phyloP scores from a whole-genome alignment of 2,113 vertebrate species.

The Oryzias melastigma region DNA sequence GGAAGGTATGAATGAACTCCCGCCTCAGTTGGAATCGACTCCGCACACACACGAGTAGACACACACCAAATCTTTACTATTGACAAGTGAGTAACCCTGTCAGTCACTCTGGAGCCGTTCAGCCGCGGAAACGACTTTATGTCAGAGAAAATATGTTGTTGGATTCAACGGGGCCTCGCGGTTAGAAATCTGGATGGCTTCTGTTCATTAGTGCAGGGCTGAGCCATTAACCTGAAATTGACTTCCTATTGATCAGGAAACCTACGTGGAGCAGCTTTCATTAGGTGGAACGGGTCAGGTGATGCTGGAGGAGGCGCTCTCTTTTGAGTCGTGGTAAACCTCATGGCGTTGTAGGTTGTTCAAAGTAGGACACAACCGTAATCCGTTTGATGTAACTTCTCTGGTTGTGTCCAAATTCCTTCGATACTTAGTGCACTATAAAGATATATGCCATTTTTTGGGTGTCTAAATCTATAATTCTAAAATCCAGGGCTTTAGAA shows the following conservation, averaged over 20 bases:
- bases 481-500: no score
- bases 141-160: conserved; percentile 73
- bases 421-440: no score
- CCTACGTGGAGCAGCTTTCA: conserved; percentile 48
- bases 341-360: neutral
- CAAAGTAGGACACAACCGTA: neutral
- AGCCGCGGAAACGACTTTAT: conserved; percentile 63
- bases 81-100: conserved; percentile 73
- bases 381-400: neutral
- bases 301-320: conserved; percentile 6
- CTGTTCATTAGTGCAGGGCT: conserved; percentile 64
- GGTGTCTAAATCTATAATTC: no score
- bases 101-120: conserved; percentile 50
- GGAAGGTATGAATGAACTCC: conserved; percentile 73
- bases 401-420: no score
- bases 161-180: conserved; percentile 50
- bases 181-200: conserved; percentile 54
- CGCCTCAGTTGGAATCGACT: conserved; percentile 68
- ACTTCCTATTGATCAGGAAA: conserved; percentile 71
- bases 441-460: no score
- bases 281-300: conserved; percentile 49
- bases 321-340: neutral
- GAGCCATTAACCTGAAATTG: conserved; percentile 74
- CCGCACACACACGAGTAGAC: conserved; percentile 10
- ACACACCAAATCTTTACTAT: conserved; percentile 70